Percentiles rank a stretch among this genome's conserved stretches.
phyloP scores from a whole-genome alignment of 2,113 vertebrate genomes.

The Bubo bubo region DNA sequence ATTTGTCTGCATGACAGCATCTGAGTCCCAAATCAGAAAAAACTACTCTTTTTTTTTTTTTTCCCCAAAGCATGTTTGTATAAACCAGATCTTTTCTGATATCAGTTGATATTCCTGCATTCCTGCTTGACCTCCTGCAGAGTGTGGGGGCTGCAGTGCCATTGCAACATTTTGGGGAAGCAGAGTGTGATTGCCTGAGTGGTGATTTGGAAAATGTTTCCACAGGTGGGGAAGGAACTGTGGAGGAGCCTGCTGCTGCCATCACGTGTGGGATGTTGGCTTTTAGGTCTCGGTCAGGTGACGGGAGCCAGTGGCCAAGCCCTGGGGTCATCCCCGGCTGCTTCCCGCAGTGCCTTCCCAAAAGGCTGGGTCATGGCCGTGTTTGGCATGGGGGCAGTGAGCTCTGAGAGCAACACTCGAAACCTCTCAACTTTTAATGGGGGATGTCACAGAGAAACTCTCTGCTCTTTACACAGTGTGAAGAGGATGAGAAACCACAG shows the following conservation, averaged over 20 bases:
- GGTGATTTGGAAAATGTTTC: not conserved
- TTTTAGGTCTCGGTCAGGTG: not conserved
- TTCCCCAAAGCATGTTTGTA: not conserved
- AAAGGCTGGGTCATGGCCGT: accelerated
- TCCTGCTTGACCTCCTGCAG: not conserved
- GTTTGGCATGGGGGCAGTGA: not conserved
- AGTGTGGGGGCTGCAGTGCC: accelerated
- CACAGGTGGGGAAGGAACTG: not conserved
- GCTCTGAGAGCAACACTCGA: not conserved
- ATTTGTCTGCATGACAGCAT: not conserved
- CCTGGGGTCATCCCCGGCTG: not conserved
- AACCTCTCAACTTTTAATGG: not conserved
- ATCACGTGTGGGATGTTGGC: not conserved
- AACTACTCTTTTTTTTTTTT: not conserved
- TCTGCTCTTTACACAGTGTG: not conserved
- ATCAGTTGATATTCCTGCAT: not conserved
- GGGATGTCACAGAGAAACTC: not conserved
- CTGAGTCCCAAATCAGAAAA: not conserved
- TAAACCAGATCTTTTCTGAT: not conserved
- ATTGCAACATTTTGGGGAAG: not conserved
- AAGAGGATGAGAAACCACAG: not conserved
- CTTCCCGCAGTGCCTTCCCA: accelerated
- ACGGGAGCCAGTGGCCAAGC: not conserved
- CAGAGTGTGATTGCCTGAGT: not conserved
- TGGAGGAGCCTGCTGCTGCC: not conserved